phyloP scores from a whole-genome alignment of 2,113 vertebrate species.

The Salvelinus alpinus region DNA sequence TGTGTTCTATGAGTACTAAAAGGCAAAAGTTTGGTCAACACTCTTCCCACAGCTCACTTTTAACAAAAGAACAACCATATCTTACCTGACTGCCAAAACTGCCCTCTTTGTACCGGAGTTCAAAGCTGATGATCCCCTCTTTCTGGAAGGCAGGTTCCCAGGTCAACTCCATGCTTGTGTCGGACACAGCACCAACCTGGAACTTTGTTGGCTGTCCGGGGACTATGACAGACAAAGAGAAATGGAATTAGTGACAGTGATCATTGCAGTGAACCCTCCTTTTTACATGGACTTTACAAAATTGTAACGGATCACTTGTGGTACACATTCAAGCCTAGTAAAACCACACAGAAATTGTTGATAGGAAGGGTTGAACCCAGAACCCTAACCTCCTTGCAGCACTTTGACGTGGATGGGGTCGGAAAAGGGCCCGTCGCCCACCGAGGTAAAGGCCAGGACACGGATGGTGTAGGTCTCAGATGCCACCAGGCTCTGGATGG shows the following conservation, averaged over 20 bases:
- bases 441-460: slow-evolving; percentile 95
- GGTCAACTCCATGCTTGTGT: slow-evolving; percentile 87
- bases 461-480: slow-evolving; percentile 92
- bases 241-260: background rate
- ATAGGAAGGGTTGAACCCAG: background rate
- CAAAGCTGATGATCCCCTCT: slow-evolving; percentile 90
- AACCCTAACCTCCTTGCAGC: slow-evolving; percentile 87
- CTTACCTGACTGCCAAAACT: slow-evolving; percentile 81
- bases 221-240: slow-evolving; percentile 71
- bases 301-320: too few species aligned
- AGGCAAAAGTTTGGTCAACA: background rate
- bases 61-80: background rate
- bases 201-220: slow-evolving; percentile 96
- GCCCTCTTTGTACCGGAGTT: slow-evolving; percentile 86
- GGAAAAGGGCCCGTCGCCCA: slow-evolving; percentile 94
- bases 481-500: slow-evolving; percentile 88
- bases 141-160: slow-evolving; percentile 91
- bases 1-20: background rate
- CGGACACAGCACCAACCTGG: slow-evolving; percentile 87
- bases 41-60: background rate
- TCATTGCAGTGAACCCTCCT: background rate
- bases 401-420: slow-evolving; percentile 97
- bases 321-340: too few species aligned
- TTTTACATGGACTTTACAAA: too few species aligned
- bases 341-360: too few species aligned